A percentile compares a stretch with the other conserved stretches of the same genome.
These are phyloP conservation scores for Arge pagana DNA, from an alignment of 2,888 invertebrate species.

Conservation along the genomic window DNA sequence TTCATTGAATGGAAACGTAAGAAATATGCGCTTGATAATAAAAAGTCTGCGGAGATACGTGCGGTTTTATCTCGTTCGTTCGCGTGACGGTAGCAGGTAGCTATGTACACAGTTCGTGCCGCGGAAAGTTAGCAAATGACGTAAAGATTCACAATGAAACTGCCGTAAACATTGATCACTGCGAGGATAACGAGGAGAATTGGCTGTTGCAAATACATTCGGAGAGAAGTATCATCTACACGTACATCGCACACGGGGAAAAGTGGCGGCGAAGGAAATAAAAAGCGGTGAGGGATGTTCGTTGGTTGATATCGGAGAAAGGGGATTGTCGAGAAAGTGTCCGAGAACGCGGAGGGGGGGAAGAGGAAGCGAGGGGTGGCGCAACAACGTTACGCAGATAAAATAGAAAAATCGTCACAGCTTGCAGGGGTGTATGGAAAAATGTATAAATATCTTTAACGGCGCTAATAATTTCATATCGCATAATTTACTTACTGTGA, in stretches of 20 bases:
- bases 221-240: slow-evolving; percentile 34
- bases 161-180: slow-evolving; percentile 54
- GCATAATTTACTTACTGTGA: slow-evolving; percentile 60
- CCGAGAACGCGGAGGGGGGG: slow-evolving; percentile 29
- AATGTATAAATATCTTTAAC: slow-evolving; percentile 59
- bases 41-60: too few relatives aligned
- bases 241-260: slow-evolving; percentile 25
- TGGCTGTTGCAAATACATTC: slow-evolving; percentile 57
- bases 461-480: slow-evolving; percentile 60
- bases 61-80: too few relatives aligned
- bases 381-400: slow-evolving; percentile 40
- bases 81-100: too few relatives aligned
- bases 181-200: slow-evolving; percentile 54
- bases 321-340: slow-evolving; percentile 6
- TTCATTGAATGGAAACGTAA: too few relatives aligned
- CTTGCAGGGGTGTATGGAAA: slow-evolving; percentile 36
- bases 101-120: too few relatives aligned
- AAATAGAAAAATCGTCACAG: slow-evolving; percentile 54
- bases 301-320: slow-evolving; percentile 20
- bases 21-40: too few relatives aligned
- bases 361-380: slow-evolving; percentile 29
- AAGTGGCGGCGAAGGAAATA: slow-evolving; percentile 28
- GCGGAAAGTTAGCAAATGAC: slow-evolving; percentile 35
- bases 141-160: slow-evolving; percentile 52
- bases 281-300: too few relatives aligned